Percentiles rank a stretch among this genome's conserved stretches.
Conservation (phyloP, 2,888 invertebrate genomes). For the Terebella lapidaria region DNA sequence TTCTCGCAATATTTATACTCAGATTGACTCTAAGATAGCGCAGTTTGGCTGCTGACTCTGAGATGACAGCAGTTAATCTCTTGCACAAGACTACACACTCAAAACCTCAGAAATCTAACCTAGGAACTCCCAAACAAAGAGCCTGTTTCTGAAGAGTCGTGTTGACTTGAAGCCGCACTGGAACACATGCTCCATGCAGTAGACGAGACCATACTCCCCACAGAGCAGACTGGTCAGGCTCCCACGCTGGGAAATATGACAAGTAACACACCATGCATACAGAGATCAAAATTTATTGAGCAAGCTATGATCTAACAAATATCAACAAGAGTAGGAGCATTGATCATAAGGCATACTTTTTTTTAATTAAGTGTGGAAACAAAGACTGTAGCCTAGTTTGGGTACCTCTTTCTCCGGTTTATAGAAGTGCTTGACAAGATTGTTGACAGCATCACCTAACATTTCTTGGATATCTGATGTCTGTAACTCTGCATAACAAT, state of each 20-base stretch:
- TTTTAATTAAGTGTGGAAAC: too few relatives aligned
- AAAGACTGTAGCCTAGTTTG: too few relatives aligned
- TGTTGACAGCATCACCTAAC: constrained; percentile 88
- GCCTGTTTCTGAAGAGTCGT: constrained; percentile 79
- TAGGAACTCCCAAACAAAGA: constrained; percentile 97
- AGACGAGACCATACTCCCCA: constrained; percentile 90
- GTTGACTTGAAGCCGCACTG: constrained; percentile 91
- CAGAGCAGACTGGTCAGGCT: constrained; percentile 83
- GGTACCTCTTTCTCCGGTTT: constrained; percentile 71
- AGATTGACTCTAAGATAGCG: too few relatives aligned
- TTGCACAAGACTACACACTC: too few relatives aligned
- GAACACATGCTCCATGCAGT: constrained; percentile 89
- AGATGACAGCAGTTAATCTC: too few relatives aligned
- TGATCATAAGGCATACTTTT: too few relatives aligned
- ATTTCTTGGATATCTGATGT: constrained; percentile 66
- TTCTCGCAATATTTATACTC: neutral
- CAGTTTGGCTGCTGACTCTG: too few relatives aligned
- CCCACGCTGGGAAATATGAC: constrained; percentile 36
- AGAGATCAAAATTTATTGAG: too few relatives aligned
- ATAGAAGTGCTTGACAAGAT: constrained; percentile 93
- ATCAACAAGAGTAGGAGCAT: too few relatives aligned
- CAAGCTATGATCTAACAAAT: too few relatives aligned
- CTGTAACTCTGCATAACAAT: constrained; percentile 19
- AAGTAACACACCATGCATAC: too few relatives aligned
- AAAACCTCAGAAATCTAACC: constrained; percentile 66